These are phyloP conservation scores for Malachius bipustulatus DNA, from an alignment of 2,888 invertebrate genomes.

Conservation along the genomic window DNA sequence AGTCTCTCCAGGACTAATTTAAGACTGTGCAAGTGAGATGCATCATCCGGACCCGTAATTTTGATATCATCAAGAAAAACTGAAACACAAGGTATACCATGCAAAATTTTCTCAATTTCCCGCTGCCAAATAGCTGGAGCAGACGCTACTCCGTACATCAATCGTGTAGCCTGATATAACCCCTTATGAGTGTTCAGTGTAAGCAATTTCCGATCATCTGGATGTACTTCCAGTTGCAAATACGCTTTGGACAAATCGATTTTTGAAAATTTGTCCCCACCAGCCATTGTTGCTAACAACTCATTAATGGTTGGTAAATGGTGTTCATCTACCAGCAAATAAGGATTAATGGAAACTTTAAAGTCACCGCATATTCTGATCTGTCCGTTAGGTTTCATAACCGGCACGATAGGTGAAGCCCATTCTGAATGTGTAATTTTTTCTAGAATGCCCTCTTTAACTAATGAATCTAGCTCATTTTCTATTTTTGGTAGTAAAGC, in stretches of 20 bases:
- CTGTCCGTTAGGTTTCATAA: constrained; percentile 13
- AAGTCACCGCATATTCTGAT: constrained; percentile 16
- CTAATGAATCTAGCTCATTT: constrained; percentile 12
- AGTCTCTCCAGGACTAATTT: constrained; percentile 17
- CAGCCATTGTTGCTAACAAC: constrained; percentile 17
- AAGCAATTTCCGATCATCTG: constrained; percentile 24
- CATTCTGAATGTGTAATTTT: constrained; percentile 15
- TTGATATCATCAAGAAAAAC: constrained; percentile 24
- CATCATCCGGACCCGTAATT: constrained; percentile 19
- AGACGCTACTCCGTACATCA: constrained; percentile 26
- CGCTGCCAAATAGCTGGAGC: constrained; percentile 19
- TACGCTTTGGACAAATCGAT: constrained; percentile 28
- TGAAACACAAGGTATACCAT: constrained; percentile 20
- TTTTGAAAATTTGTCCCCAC: constrained; percentile 21
- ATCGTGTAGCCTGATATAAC: constrained; percentile 24
- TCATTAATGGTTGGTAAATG: constrained; percentile 19
- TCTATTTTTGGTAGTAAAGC: constrained; percentile 11
- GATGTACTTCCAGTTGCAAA: constrained; percentile 27
- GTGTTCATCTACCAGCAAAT: constrained; percentile 18
- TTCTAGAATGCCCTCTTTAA: constrained; percentile 13
- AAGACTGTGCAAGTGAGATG: constrained; percentile 18
- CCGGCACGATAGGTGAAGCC: constrained; percentile 16
- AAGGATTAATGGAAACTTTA: constrained; percentile 7
- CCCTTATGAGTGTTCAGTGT: constrained; percentile 30
- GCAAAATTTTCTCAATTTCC: constrained; percentile 23